Evolutionary conservation across 2,113 vertebrate species (phyloP), one percentile per base, ranked within the genome.

Genomic region (Hydrochoerus hydrochaeris): DNA sequence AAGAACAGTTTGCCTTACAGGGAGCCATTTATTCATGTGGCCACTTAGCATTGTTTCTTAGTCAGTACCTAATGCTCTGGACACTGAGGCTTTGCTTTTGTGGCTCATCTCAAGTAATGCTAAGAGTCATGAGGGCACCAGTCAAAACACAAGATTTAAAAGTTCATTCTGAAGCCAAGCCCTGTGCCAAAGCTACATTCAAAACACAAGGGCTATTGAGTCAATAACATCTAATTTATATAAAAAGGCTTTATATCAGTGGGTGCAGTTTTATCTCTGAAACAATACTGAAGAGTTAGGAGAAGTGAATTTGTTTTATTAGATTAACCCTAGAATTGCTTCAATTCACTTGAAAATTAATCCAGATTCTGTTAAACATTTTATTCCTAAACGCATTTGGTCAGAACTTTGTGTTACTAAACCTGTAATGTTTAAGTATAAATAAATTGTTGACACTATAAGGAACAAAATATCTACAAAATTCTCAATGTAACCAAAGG

Each of bases 401-500:
- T 35, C 17, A 52, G 63, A 11, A 81, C 35, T 94, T 52, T 80
- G 26, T 54, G 82, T 81, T 46, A 63, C 90, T 52, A 95, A 89
- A 88, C 32, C n/a, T 77, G 10, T 81, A 86, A 71, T 28, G 57
- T 54, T 94, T 93, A 87, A 94, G 67, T 78, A 80, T 78, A 94
- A 89, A 95, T 92, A 92, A 75, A 95, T 2, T 77, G 26, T n/a
- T 73, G 41, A 62, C 6, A 44, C 62, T 30, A 58, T 35, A 85
- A 89, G 69, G 46, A 96, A 30, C 44, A 96, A 97, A 96, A 60
- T 52, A 92, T 65, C 49, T 75, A 30, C 26, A 75, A 41, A 80
- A 86, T 57, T 63, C 49, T 62, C 73, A 84, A 2, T 49, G 35
- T 3, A 67, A 82, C 83, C 83, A 52, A 86, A 81, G 60, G 58